Evolutionary conservation across 2,113 vertebrate species (phyloP), one percentile per base, ranked within the genome.

Genomic region (Cricetomys ansorgei): DNA sequence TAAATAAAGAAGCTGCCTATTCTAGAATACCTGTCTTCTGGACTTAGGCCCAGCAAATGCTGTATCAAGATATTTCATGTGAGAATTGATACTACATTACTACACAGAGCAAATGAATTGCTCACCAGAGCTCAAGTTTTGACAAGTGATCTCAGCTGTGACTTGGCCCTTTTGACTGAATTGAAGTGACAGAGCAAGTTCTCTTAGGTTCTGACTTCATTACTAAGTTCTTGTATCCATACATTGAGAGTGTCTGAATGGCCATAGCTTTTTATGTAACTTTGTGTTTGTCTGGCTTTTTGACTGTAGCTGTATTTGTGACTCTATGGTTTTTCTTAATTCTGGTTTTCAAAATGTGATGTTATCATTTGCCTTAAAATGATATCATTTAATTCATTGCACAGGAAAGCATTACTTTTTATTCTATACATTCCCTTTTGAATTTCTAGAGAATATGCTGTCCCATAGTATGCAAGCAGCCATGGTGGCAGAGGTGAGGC

Each of bases 101-200:
- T 89, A 92, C 94, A 70, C 17, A 37, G 85, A 96, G 92, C 67
- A 87, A 97, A 92, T 73, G 83, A 92, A 87, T 83, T 96, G 93
- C 89, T 67, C 73, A 87, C 93, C 59, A 59, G 45, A 93, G 79
- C 62, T 94, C 12, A 65, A 62, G 34, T 95, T 94, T 3, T 37
- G 67, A 92, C 23, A 40, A 89, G 59, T 83, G 88, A 92, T 75
- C 93, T 67, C 62, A 96, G 72, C 84, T 9, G 1, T 92, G 40
- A 34, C 73, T 50, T 89, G 76, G 40, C 23, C 62, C 45, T 95
- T 94, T 95, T 93, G 53, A 89, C 57, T 64, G 91, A 77, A 93
- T 5, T 77, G 25, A 95, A 94, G 19, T 27, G 34, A 31, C 17
- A 85, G 92, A 59, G 25, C 25, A 91, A 96, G 57, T 91, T 53